phyloP scores from a whole-genome alignment of 1,140 invertebrate genomes.

The Harpegnathos saltator region DNA sequence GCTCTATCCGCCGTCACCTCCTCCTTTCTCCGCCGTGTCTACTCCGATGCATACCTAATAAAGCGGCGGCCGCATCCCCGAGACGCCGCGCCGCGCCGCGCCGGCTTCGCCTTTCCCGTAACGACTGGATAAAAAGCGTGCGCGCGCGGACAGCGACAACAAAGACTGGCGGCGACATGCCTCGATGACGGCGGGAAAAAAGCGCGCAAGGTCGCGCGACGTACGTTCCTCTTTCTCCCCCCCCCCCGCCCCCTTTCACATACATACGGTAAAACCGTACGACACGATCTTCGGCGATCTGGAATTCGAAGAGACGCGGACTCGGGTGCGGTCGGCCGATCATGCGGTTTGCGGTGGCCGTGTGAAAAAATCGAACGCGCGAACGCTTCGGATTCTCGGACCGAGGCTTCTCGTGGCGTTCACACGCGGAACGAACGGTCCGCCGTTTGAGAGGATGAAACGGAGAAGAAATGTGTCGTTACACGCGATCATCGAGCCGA shows the following conservation, averaged over 20 bases:
- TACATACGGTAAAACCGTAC: background rate
- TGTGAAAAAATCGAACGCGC: slow-evolving; percentile 21
- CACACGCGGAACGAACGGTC: background rate
- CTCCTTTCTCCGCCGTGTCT: slow-evolving; percentile 63
- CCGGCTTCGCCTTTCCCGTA: slow-evolving; percentile 72
- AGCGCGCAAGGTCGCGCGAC: slow-evolving; percentile 23
- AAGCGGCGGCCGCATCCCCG: slow-evolving; percentile 77
- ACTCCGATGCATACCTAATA: slow-evolving; percentile 82
- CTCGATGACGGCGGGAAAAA: slow-evolving; percentile 32
- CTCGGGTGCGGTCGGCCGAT: background rate
- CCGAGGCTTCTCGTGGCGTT: slow-evolving; percentile 3
- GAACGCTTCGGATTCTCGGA: slow-evolving; percentile 20
- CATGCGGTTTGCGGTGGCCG: background rate
- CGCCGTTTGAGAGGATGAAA: slow-evolving; percentile 3
- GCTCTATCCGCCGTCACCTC: slow-evolving; percentile 69
- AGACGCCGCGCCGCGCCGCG: slow-evolving; percentile 68
- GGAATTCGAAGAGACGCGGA: slow-evolving; percentile 2
- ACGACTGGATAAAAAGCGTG: slow-evolving; percentile 58
- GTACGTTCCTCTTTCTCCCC: too few species aligned
- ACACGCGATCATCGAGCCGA: slow-evolving; percentile 15
- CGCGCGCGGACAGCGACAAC: slow-evolving; percentile 52
- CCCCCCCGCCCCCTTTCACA: too few species aligned
- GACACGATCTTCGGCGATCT: slow-evolving; percentile 9
- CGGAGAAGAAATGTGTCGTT: background rate
- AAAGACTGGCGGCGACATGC: slow-evolving; percentile 30